phyloP scores from a whole-genome alignment of 2,888 invertebrate genomes.

The Rhagonycha lutea region DNA sequence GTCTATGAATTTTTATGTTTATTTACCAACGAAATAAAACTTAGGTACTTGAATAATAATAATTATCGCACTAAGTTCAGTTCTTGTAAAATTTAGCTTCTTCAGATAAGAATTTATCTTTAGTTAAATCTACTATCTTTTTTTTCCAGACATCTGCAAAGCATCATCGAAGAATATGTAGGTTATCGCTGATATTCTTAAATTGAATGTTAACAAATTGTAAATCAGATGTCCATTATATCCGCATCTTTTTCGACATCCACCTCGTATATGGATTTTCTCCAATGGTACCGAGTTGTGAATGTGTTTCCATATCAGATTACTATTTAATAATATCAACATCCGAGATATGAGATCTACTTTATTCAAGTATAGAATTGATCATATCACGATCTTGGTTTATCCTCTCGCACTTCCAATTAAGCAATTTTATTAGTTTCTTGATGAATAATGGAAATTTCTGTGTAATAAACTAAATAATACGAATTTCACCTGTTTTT shows the following conservation, averaged over 20 bases:
- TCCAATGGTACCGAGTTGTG: not conserved
- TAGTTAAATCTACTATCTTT: not conserved
- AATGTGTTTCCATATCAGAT: constrained; percentile 25
- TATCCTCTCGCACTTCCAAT: constrained; percentile 24
- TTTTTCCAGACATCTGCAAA: not conserved
- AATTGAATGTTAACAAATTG: not conserved
- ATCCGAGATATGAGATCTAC: constrained; percentile 31
- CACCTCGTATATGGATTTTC: not conserved
- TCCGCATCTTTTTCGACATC: too few species aligned
- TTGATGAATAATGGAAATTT: not conserved
- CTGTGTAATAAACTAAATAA: not conserved
- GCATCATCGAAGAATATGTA: not conserved
- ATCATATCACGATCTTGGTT: constrained; percentile 23
- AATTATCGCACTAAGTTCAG: too few species aligned
- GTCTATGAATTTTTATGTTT: too few species aligned
- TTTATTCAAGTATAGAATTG: constrained; percentile 23
- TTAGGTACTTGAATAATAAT: too few species aligned
- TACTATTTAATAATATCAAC: constrained; percentile 32
- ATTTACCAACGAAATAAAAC: too few species aligned
- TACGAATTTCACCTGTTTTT: constrained; percentile 8
- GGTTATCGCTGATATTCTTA: not conserved
- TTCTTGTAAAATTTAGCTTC: not conserved
- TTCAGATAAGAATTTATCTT: not conserved
- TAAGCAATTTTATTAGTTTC: not conserved
- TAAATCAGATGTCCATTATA: not conserved